Evolutionary conservation across 2,113 vertebrate species (phyloP).

Genomic region (Chaetura pelagica): DNA sequence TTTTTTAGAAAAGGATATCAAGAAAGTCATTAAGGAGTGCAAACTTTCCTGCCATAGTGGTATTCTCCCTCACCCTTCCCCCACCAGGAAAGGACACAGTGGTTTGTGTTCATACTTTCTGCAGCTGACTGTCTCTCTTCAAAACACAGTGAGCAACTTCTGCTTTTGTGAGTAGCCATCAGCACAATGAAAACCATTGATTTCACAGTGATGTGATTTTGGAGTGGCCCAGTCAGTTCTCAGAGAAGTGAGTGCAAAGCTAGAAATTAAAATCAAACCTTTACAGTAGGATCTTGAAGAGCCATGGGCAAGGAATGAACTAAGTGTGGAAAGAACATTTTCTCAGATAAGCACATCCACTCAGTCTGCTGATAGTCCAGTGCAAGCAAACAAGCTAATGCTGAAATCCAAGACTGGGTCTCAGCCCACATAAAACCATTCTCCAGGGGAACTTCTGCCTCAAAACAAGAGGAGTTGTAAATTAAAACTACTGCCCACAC

Average conservation of each 20-base stretch:
- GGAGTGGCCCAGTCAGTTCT: not conserved
- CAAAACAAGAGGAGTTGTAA: not conserved
- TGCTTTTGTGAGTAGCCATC: not conserved
- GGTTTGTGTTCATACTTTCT: not conserved
- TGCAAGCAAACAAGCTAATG: not conserved
- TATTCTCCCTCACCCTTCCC: not conserved
- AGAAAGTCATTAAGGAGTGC: not conserved
- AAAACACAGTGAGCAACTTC: not conserved
- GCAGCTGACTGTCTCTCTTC: not conserved
- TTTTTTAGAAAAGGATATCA: not conserved
- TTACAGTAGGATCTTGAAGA: not conserved
- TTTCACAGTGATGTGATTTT: not conserved
- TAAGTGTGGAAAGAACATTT: not conserved
- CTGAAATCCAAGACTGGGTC: not conserved
- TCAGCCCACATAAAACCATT: not conserved
- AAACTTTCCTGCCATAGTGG: fast-evolving
- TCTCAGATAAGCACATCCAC: not conserved
- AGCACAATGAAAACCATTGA: not conserved
- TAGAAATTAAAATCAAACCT: not conserved
- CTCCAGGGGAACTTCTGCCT: not conserved
- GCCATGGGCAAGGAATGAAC: not conserved
- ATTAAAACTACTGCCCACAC: not conserved
- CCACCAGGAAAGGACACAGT: not conserved
- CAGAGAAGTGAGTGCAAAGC: not conserved
- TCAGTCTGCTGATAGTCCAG: not conserved